Conservation (phyloP, 2,797 vertebrate genomes). For the Myotis daubentonii region DNA sequence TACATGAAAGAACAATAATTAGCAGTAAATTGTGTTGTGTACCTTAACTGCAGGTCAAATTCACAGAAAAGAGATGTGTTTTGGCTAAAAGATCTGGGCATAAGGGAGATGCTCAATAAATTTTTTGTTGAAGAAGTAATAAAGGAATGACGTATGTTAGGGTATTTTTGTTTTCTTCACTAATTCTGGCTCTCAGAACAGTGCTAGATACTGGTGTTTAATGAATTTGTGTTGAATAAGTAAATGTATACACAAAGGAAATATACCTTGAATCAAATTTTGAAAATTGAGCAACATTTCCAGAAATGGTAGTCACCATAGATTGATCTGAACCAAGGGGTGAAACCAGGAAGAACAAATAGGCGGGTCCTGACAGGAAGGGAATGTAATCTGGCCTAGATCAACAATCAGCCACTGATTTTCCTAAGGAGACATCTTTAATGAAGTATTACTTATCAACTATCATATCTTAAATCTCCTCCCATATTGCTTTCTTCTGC, state of each 20-base stretch:
- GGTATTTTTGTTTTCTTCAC: conserved; percentile 14
- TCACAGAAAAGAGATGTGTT: neutral
- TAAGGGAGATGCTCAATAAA: neutral
- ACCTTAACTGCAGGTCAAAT: neutral
- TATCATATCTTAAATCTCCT: neutral
- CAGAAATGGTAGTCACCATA: neutral
- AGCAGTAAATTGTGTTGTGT: neutral
- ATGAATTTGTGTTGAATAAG: neutral
- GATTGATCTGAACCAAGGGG: neutral
- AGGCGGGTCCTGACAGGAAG: neutral
- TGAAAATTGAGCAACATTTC: conserved; percentile 27
- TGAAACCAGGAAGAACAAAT: neutral
- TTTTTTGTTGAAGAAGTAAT: neutral
- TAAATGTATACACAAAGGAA: neutral
- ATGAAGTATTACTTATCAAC: neutral
- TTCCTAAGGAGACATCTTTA: neutral
- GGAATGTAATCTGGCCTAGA: neutral
- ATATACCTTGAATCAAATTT: neutral
- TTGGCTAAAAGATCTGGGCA: neutral
- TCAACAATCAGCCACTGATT: neutral
- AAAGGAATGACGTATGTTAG: neutral
- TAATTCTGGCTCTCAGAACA: neutral
- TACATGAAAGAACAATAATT: neutral
- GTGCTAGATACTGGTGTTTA: neutral
- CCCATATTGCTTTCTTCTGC: neutral